Evolutionary conservation across 2,797 vertebrate genomes (phyloP).

Genomic region (Luscinia megarhynchos): DNA sequence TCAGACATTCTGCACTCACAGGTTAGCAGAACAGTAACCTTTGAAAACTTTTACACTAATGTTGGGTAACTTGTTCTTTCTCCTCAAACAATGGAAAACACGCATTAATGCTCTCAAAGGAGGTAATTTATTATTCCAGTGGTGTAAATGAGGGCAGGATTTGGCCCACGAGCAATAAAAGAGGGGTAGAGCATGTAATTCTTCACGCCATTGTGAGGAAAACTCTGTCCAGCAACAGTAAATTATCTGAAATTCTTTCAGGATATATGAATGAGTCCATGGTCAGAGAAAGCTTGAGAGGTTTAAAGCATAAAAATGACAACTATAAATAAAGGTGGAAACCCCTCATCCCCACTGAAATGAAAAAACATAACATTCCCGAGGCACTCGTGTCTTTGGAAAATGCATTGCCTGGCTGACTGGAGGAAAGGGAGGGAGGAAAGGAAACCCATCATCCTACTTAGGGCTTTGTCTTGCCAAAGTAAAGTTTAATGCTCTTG

Average conservation of each 20-base stretch:
- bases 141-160: constrained; percentile 40
- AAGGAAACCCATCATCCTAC: neutral
- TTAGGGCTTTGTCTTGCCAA: neutral
- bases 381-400: constrained; percentile 51
- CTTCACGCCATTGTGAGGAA: constrained; percentile 31
- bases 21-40: neutral
- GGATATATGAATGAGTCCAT: constrained; percentile 51
- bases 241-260: constrained; percentile 71
- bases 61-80: neutral
- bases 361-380: constrained; percentile 68
- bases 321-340: constrained; percentile 73
- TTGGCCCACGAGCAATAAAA: constrained; percentile 45
- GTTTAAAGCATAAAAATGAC: constrained; percentile 70
- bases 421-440: neutral
- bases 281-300: constrained; percentile 57
- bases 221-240: constrained; percentile 57
- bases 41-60: neutral
- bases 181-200: constrained; percentile 55
- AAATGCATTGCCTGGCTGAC: constrained; percentile 52
- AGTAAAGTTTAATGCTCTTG: neutral
- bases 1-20: rapidly evolving
- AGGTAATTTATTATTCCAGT: constrained; percentile 14
- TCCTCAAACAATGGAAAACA: neutral
- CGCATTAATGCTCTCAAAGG: neutral
- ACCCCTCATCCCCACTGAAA: constrained; percentile 37